These are phyloP conservation scores for Molossus alvarezi DNA, from an alignment of 2,797 vertebrate genomes.

Conservation along the genomic window DNA sequence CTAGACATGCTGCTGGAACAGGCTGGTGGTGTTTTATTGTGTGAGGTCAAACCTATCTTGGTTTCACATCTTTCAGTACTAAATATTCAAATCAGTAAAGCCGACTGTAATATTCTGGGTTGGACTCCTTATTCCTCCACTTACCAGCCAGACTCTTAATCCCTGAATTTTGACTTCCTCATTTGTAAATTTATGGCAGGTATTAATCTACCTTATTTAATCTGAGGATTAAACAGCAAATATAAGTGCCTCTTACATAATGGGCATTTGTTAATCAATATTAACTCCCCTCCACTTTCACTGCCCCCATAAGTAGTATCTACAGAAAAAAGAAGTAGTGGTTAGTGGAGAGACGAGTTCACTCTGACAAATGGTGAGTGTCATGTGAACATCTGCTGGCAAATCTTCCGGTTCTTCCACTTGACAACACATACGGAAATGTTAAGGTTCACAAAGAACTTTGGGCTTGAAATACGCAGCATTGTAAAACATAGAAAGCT, in stretches of 20 bases:
- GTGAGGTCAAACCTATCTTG: background rate
- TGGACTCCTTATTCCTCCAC: background rate
- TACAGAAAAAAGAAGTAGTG: background rate
- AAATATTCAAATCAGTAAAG: background rate
- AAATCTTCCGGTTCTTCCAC: background rate
- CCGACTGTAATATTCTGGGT: background rate
- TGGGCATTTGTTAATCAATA: background rate
- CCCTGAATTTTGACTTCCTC: conserved; percentile 31
- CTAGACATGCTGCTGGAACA: too few relatives aligned
- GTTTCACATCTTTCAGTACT: background rate
- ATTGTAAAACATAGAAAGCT: background rate
- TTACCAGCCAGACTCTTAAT: background rate
- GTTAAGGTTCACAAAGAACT: background rate
- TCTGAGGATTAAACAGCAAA: conserved; percentile 26
- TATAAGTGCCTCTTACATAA: background rate
- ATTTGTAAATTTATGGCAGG: conserved; percentile 22
- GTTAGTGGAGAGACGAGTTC: background rate
- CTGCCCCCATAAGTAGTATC: accelerated
- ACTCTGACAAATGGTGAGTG: background rate
- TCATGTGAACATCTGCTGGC: background rate
- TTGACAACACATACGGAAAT: background rate
- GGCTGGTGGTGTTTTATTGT: accelerated
- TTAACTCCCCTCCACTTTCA: background rate
- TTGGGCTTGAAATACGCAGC: background rate
- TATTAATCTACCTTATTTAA: background rate